A percentile compares a stretch with the other conserved stretches of the same genome.
Evolutionary conservation across 64 coral and sea anemone species (phyloP).

Genomic region (Platygyra sinensis): DNA sequence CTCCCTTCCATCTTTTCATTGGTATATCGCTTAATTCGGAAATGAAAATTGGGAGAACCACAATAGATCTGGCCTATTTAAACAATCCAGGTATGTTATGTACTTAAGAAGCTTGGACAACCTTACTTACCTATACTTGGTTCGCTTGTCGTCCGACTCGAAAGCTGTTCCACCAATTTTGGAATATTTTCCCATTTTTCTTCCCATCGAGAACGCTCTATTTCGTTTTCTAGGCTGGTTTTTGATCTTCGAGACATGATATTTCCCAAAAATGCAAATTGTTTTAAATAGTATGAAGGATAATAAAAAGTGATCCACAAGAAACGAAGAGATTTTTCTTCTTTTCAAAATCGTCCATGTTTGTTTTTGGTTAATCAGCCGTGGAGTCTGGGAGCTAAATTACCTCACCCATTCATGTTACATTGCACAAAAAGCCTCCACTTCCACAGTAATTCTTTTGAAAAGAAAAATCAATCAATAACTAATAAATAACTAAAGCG

Average conservation of each 20-base stretch:
- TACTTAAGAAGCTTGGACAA: neutral
- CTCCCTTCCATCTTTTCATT: too few species aligned
- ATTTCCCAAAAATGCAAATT: neutral
- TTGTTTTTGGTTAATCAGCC: neutral
- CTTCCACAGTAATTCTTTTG: too few species aligned
- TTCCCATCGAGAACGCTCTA: constrained; percentile 78
- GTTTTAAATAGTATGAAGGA: neutral
- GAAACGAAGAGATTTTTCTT: neutral
- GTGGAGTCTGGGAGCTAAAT: neutral
- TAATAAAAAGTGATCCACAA: neutral
- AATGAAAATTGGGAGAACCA: too few species aligned
- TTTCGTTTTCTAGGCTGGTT: constrained; percentile 84
- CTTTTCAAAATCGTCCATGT: neutral
- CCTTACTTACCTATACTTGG: constrained; percentile 59
- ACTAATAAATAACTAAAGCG: too few species aligned
- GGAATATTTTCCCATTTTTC: constrained; percentile 80
- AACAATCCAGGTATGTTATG: too few species aligned
- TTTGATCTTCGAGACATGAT: constrained; percentile 71
- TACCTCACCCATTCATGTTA: neutral
- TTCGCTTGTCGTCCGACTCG: constrained; percentile 78
- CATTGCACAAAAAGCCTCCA: neutral
- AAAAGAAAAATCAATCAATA: too few species aligned
- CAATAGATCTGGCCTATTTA: too few species aligned
- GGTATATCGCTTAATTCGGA: too few species aligned
- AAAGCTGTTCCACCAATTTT: constrained; percentile 81